Evolutionary conservation across 2,888 invertebrate genomes (phyloP).

Genomic region (Phania funesta): DNA sequence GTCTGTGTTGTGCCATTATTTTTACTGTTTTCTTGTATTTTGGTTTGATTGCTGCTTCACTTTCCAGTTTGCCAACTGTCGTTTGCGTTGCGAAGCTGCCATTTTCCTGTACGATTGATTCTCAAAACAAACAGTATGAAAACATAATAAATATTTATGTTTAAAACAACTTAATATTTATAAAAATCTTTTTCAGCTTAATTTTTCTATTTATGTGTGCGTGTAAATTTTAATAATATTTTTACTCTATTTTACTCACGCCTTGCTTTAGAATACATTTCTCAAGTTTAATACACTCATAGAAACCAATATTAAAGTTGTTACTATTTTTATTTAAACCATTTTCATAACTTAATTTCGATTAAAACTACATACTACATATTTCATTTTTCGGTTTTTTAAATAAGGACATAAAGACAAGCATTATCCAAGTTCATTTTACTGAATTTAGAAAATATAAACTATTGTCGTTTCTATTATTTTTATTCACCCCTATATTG

Average conservation of each 20-base stretch:
- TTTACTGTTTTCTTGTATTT: slow-evolving; percentile 51
- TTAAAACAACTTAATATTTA: slow-evolving; percentile 60
- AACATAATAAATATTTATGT: slow-evolving; percentile 76
- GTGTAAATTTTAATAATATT: slow-evolving; percentile 66
- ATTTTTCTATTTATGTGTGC: not conserved
- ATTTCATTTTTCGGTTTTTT: no score
- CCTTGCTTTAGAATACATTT: no score
- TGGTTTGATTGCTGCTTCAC: slow-evolving; percentile 52
- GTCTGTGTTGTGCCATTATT: slow-evolving; percentile 41
- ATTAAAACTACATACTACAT: no score
- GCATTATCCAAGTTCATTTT: no score
- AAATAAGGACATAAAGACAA: no score
- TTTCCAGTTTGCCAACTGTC: slow-evolving; percentile 54
- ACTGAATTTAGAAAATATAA: no score
- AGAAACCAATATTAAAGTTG: no score
- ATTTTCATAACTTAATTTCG: no score
- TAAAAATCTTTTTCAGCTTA: slow-evolving; percentile 52
- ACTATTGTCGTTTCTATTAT: no score
- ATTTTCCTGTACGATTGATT: slow-evolving; percentile 57
- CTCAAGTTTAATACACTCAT: no score
- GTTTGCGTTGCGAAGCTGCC: slow-evolving; percentile 53
- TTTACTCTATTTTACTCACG: not conserved
- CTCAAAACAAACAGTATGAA: slow-evolving; percentile 76
- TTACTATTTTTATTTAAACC: no score
- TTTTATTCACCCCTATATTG: no score